These are phyloP conservation scores for Phenganax subtilis DNA, from an alignment of 92 coral and sea anemone species.

Conservation along the genomic window DNA sequence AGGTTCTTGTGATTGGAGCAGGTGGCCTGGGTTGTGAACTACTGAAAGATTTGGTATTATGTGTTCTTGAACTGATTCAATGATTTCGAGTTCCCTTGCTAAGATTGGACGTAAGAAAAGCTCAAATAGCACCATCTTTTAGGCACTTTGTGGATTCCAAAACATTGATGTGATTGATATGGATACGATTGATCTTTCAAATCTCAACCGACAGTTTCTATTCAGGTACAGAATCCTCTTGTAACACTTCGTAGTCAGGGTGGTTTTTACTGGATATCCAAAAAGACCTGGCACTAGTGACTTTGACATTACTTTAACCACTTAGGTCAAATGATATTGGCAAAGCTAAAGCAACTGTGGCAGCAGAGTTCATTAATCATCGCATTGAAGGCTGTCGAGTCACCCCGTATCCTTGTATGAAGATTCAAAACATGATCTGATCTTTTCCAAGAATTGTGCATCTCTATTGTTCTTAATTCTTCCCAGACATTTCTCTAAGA, in stretches of 20 bases:
- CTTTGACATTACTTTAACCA: neutral
- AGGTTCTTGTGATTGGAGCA: slow-evolving; percentile 89
- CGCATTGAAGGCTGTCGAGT: slow-evolving; percentile 82
- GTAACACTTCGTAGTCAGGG: no score
- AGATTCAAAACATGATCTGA: no score
- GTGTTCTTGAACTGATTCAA: neutral
- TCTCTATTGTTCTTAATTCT: neutral
- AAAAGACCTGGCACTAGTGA: no score
- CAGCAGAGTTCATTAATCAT: slow-evolving; percentile 85
- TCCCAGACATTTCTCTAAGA: slow-evolving; percentile 78
- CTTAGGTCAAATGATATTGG: slow-evolving; percentile 87
- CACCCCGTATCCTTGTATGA: slow-evolving; percentile 76
- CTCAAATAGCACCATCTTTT: neutral
- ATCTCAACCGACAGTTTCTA: slow-evolving; percentile 87
- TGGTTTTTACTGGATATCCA: no score
- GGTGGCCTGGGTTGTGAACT: slow-evolving; percentile 98
- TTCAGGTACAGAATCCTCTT: slow-evolving; percentile 56
- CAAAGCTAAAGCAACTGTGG: slow-evolving; percentile 78
- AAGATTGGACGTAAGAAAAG: neutral
- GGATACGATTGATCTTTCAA: slow-evolving; percentile 96
- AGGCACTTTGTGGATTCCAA: slow-evolving; percentile 88
- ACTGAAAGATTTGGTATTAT: slow-evolving; percentile 72
- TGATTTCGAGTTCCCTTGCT: neutral
- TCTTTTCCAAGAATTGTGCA: neutral
- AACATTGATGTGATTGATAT: slow-evolving; percentile 96